These are phyloP conservation scores for Idaea straminata DNA, from an alignment of 2,888 invertebrate species.

Conservation along the genomic window DNA sequence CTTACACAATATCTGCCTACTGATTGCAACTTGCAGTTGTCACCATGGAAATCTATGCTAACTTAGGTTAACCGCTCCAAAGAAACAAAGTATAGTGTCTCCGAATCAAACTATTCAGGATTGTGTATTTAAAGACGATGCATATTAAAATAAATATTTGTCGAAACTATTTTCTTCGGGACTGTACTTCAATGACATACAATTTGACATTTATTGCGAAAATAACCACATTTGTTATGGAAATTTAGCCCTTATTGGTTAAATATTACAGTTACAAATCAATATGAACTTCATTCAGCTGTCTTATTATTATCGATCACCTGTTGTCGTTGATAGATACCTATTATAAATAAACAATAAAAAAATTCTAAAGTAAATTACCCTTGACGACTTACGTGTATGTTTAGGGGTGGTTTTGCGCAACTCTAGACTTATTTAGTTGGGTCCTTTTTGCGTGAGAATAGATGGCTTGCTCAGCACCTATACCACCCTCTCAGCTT, in stretches of 20 bases:
- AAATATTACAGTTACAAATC: conserved; percentile 1
- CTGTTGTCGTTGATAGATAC: conserved; percentile 10
- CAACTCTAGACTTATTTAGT: no score
- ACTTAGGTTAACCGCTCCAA: no score
- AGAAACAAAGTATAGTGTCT: no score
- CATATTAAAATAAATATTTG: not conserved
- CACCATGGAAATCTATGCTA: no score
- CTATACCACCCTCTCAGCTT: no score
- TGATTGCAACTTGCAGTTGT: no score
- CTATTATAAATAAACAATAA: not conserved
- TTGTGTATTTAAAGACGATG: not conserved
- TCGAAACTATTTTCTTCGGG: conserved; percentile 5
- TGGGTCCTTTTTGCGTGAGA: no score
- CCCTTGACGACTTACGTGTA: no score
- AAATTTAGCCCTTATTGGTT: not conserved
- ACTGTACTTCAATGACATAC: conserved; percentile 13
- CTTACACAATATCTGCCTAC: no score
- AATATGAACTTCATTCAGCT: not conserved
- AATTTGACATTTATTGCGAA: conserved; percentile 14
- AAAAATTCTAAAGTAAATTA: not conserved
- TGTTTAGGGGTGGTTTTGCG: no score
- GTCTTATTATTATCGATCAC: conserved; percentile 5
- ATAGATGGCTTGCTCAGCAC: no score
- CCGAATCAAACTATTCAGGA: no score
- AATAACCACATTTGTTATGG: not conserved